Evolutionary conservation across 2,888 invertebrate species (phyloP), one percentile per base, ranked within the genome.

Genomic region (Steinernema carpocapsae): DNA sequence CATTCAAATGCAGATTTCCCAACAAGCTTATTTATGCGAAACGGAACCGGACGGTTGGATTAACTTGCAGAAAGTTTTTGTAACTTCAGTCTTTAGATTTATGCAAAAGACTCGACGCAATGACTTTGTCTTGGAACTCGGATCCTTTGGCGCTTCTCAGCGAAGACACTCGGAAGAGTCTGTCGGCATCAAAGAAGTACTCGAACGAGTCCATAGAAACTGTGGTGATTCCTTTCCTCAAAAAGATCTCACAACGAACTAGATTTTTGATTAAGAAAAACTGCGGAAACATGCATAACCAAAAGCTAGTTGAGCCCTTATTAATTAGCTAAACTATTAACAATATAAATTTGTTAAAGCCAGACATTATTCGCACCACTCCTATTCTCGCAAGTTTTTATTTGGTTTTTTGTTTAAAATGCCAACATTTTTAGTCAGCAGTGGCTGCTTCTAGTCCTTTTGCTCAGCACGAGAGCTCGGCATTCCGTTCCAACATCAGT

Each of bases 191-290:
- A n/a, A 29, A 29, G 32, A 64, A 64, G 32, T 64, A 64, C 64
- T 32, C 64, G 19, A 64, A 64, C 19, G 64, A 64, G 64, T 29
- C 64, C 6, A n/a, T 64, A 24, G 64, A 64, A 64, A 64, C 64
- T 7, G 64, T 64, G 7, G 64, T 32, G 26, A 29, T 64, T 32
- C 64, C 64, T 12, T 64, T 64, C 17, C 32, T 64, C 17, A 64
- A 64, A 29, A 64, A 64, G 32, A 32, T 64, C 17, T 32, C 32
- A 3, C 32, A 64, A 32, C 29, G 64, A 64, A 32, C 19, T 7
- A 29, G 32, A 12, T 29, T 64, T 32, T 32, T 64, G 64, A 26
- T 29, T 10, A 64, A 37, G 32, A 64, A 37, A 6, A 64, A 64
- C 37, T 64, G 64, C 32, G 32, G 17, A 14, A 29, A 14, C 7